Evolutionary conservation across 2,113 vertebrate species (phyloP).

Genomic region (Syrmaticus mikado): DNA sequence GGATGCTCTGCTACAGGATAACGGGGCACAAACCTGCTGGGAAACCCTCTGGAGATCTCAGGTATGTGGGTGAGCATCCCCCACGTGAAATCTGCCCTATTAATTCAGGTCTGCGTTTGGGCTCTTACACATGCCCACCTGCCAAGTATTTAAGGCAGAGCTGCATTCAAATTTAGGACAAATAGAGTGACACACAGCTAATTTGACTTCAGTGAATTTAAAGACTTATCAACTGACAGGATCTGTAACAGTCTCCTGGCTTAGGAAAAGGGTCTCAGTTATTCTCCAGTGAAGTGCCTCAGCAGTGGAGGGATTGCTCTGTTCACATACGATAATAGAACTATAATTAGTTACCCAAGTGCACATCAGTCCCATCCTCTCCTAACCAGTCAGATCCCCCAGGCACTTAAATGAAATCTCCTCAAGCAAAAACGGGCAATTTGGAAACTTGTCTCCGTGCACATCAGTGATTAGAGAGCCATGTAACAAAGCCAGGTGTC

Average conservation of each 20-base stretch:
- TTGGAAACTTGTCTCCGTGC: neutral
- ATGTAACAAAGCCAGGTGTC: neutral
- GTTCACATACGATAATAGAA: neutral
- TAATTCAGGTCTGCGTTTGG: neutral
- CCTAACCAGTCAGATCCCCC: neutral
- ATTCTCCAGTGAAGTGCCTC: neutral
- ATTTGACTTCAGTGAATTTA: neutral
- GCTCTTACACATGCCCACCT: neutral
- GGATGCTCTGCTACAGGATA: neutral
- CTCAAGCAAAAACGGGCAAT: neutral
- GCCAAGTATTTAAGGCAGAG: neutral
- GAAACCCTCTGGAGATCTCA: rapidly evolving
- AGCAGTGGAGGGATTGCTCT: neutral
- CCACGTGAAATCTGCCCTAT: neutral
- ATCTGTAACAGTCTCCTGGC: neutral
- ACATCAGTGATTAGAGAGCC: neutral
- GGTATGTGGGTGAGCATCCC: neutral
- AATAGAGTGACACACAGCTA: neutral
- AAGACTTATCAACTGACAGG: neutral
- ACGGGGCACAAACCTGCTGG: neutral
- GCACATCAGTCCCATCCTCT: neutral
- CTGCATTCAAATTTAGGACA: neutral
- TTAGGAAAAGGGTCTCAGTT: neutral
- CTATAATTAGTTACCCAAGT: neutral
- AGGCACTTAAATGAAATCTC: neutral